Evolutionary conservation across 35 echinoderm and acorn worm species (phyloP).

Genomic region (Patiria miniata): DNA sequence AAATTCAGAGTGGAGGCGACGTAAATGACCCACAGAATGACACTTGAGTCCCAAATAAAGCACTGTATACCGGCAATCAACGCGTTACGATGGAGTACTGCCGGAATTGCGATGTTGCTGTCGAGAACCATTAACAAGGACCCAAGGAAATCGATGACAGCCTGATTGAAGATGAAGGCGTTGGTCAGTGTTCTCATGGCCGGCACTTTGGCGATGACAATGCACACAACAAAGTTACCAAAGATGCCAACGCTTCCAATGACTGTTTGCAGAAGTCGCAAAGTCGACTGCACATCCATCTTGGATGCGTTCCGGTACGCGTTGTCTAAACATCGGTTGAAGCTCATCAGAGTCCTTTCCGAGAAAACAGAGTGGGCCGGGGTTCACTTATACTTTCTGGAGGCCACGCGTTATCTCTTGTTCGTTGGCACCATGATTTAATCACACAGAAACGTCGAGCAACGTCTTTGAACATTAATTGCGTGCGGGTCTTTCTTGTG

Average conservation of each 20-base stretch:
- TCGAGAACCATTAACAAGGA: conserved; percentile 20
- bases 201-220: conserved; percentile 30
- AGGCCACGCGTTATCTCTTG: too few relatives aligned
- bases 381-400: too few relatives aligned
- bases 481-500: not conserved
- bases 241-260: conserved; percentile 38
- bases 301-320: too few relatives aligned
- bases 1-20: conserved; percentile 71
- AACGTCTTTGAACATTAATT: too few relatives aligned
- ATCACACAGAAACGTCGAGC: too few relatives aligned
- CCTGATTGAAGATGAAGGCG: too few relatives aligned
- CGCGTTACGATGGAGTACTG: not conserved
- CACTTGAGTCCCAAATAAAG: conserved; percentile 42
- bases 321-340: too few relatives aligned
- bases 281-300: not conserved
- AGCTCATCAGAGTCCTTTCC: too few relatives aligned
- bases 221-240: conserved; percentile 33
- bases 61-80: conserved; percentile 38
- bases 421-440: too few relatives aligned
- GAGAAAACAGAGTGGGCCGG: too few relatives aligned
- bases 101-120: not conserved
- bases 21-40: conserved; percentile 48
- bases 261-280: not conserved
- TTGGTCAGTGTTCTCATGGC: conserved; percentile 29
- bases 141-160: conserved; percentile 30